Evolutionary conservation across 1,140 invertebrate species (phyloP).

Genomic region (Drosophila paulistorum): DNA sequence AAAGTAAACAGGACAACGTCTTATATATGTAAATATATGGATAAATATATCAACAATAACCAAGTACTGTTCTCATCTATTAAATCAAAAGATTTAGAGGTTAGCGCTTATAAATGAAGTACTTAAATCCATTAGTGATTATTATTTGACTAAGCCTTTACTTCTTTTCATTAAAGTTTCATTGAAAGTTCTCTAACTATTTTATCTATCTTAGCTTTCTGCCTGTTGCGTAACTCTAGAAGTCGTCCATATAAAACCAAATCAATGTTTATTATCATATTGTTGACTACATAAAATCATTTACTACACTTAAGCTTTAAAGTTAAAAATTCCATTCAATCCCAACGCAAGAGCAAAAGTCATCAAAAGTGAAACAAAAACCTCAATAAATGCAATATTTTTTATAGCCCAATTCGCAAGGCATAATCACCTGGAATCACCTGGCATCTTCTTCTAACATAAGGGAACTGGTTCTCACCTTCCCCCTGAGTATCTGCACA

Average conservation of each 20-base stretch:
- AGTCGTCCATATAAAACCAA: background rate
- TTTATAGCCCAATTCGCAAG: constrained; percentile 2
- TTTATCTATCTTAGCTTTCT: background rate
- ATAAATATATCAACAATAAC: no score
- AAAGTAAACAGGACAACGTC: no score
- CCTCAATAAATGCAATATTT: background rate
- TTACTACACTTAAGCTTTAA: background rate
- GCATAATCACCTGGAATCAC: background rate
- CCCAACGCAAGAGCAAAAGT: background rate
- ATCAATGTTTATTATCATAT: background rate
- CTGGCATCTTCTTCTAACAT: background rate
- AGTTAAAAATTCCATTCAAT: background rate
- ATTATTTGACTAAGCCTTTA: no score
- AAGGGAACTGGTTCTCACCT: background rate
- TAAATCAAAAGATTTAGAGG: no score
- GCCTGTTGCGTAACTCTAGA: background rate
- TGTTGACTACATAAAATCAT: background rate
- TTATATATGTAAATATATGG: no score
- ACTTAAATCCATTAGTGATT: no score
- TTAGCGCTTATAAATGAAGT: no score
- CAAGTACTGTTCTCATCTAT: no score
- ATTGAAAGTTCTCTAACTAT: no score
- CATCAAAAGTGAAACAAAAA: background rate
- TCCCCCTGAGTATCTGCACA: background rate
- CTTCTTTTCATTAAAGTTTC: no score